Evolutionary conservation across 2,113 vertebrate genomes (phyloP).

Genomic region (Protobothrops mucrosquamatus): DNA sequence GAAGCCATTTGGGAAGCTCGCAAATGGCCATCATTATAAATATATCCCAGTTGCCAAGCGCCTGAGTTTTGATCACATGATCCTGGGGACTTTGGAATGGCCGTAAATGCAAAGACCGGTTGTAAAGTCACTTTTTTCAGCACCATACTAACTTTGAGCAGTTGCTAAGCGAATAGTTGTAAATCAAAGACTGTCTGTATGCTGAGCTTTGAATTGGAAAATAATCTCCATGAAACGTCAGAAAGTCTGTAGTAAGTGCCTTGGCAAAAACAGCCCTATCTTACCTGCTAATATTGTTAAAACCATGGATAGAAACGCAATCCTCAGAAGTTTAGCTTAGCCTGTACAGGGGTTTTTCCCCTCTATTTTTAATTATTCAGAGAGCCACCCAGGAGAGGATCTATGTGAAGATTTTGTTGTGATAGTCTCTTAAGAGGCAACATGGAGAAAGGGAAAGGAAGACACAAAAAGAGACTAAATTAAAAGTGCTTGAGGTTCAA

Average conservation of each 20-base stretch:
- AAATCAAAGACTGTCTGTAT: background rate
- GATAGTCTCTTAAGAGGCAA: background rate
- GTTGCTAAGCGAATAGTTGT: background rate
- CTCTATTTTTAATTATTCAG: background rate
- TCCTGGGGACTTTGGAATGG: no score
- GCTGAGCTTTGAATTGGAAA: background rate
- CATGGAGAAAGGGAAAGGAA: background rate
- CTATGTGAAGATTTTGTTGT: background rate
- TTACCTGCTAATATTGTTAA: background rate
- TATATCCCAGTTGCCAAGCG: no score
- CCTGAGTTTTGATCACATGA: no score
- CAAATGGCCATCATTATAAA: background rate
- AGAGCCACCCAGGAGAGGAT: background rate
- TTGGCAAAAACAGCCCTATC: background rate
- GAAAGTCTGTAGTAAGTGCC: background rate
- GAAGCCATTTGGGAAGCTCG: background rate
- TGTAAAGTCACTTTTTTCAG: background rate
- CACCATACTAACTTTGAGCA: background rate
- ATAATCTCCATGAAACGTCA: background rate
- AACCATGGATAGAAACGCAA: background rate
- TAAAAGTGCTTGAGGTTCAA: slow-evolving; percentile 16
- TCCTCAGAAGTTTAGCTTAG: background rate
- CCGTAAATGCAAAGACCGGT: background rate
- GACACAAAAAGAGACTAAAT: background rate
- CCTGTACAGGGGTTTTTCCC: background rate